Conservation (phyloP, 2,888 invertebrate species). For the Cryptus viduatorius region DNA sequence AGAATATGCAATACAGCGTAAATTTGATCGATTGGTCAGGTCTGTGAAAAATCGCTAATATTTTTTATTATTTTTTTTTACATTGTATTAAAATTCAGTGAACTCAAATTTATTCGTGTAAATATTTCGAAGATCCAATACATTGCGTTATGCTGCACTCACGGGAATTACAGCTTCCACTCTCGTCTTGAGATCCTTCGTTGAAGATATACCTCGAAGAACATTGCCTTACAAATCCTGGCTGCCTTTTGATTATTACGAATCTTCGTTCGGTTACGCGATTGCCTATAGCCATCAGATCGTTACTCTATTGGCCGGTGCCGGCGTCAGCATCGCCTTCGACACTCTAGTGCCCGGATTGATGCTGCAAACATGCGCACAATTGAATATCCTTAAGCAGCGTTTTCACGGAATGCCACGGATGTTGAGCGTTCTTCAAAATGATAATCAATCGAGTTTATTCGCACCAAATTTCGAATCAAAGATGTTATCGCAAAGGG, state of each 20-base stretch:
- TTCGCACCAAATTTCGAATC: background rate
- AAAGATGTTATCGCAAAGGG: background rate
- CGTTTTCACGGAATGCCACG: constrained; percentile 37
- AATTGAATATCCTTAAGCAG: constrained; percentile 66
- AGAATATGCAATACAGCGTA: constrained; percentile 32
- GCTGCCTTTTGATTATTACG: constrained; percentile 66
- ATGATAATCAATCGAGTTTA: constrained; percentile 9
- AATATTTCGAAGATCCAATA: constrained; percentile 2
- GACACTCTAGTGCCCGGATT: constrained; percentile 70
- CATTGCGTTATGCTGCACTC: background rate
- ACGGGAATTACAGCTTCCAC: background rate
- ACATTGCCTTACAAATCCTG: constrained; percentile 68
- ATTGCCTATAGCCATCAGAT: constrained; percentile 58
- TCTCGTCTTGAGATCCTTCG: constrained; percentile 44
- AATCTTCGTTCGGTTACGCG: constrained; percentile 60
- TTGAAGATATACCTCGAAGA: constrained; percentile 44
- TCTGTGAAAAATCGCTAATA: background rate
- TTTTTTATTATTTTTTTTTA: background rate
- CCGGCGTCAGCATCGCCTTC: constrained; percentile 61
- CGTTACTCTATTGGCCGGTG: constrained; percentile 18
- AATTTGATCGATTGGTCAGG: constrained; percentile 4
- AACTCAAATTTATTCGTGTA: background rate
- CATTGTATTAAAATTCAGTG: background rate
- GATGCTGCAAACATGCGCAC: constrained; percentile 68
- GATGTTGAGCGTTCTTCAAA: background rate